Percentiles rank a stretch among this genome's conserved stretches.
phyloP scores from a whole-genome alignment of 1,140 invertebrate species.

The Cryptotermes secundus region DNA sequence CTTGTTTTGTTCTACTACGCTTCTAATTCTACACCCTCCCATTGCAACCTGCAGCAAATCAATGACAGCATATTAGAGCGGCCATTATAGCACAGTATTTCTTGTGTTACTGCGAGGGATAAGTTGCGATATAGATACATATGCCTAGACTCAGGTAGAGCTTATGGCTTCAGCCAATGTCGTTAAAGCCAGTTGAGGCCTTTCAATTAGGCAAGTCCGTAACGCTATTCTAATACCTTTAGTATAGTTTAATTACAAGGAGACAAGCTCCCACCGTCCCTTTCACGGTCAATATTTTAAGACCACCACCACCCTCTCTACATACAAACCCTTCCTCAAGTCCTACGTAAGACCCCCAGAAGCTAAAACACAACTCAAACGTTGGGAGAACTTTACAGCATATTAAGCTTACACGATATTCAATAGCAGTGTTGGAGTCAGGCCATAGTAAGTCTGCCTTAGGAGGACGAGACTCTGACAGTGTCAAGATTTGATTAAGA shows the following conservation, averaged over 20 bases:
- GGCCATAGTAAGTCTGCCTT: neutral
- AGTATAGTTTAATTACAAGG: constrained; percentile 18
- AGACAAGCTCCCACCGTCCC: neutral
- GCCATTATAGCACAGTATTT: neutral
- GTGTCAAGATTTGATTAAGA: too few relatives aligned
- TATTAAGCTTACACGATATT: neutral
- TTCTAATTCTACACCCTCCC: too few relatives aligned
- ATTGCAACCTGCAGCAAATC: neutral
- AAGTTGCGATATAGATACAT: neutral
- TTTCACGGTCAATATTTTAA: constrained; percentile 9
- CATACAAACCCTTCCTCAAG: neutral
- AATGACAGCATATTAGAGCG: neutral
- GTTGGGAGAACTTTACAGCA: neutral
- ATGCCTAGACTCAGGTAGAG: neutral
- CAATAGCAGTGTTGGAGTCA: neutral
- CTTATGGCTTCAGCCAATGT: constrained; percentile 7
- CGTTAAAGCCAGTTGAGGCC: neutral
- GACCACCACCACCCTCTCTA: neutral
- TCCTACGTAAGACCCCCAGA: constrained; percentile 12
- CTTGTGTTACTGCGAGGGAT: neutral
- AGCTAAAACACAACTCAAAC: constrained; percentile 1
- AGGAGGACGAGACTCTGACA: too few relatives aligned
- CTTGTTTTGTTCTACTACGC: too few relatives aligned
- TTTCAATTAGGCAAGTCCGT: constrained; percentile 16
- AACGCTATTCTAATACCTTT: neutral